phyloP scores from a whole-genome alignment of 1,140 invertebrate species.

The Acromyrmex echinatior region DNA sequence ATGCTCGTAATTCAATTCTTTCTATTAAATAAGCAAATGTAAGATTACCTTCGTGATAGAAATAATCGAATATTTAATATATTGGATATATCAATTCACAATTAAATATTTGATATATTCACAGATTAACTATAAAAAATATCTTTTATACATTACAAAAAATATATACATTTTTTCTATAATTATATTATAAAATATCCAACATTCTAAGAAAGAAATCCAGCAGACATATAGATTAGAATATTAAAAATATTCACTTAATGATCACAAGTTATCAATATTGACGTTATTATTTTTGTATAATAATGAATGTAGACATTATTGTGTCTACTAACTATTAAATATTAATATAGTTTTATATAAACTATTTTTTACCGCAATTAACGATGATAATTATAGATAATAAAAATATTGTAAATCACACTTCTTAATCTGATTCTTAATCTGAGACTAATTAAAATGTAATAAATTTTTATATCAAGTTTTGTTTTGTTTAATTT shows the following conservation, averaged over 20 bases:
- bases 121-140: not conserved
- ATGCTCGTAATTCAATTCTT: not conserved
- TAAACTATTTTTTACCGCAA: not conserved
- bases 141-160: not conserved
- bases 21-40: conserved; percentile 3
- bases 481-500: not conserved
- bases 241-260: not conserved
- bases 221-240: not conserved
- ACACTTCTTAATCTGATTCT: not conserved
- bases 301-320: not conserved
- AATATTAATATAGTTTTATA: not conserved
- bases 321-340: too few relatives aligned
- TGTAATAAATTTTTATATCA: not conserved
- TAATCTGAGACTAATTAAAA: not conserved
- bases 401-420: not conserved
- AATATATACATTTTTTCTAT: not conserved
- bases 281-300: not conserved
- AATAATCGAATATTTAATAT: not conserved
- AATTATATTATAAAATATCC: conserved; percentile 3
- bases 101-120: not conserved
- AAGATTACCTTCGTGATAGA: not conserved
- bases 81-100: not conserved
- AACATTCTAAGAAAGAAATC: not conserved
- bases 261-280: not conserved
- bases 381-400: not conserved